These are phyloP conservation scores for Callyntrura guangdongensis DNA, from an alignment of 2,888 invertebrate genomes.

Conservation along the genomic window DNA sequence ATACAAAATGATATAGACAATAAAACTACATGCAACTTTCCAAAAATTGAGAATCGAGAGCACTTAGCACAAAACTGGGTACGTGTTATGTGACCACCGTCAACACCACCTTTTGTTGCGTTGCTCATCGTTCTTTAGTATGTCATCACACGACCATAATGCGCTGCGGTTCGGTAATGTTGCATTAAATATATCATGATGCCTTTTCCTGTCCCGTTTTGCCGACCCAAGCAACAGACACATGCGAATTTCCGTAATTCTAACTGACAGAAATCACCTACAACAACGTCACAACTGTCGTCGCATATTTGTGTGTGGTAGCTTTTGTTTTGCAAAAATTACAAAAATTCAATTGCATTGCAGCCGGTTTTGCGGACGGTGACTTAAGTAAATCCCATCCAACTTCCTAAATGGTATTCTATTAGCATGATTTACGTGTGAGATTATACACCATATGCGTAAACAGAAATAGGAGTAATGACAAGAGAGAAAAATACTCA, in stretches of 20 bases:
- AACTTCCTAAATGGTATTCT: background rate
- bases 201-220: background rate
- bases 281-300: slow-evolving; percentile 31
- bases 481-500: background rate
- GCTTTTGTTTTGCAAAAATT: background rate
- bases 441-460: slow-evolving; percentile 38
- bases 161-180: background rate
- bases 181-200: no score
- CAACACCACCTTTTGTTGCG: background rate
- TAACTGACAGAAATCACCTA: slow-evolving; percentile 35
- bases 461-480: slow-evolving; percentile 13
- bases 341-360: no score
- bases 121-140: slow-evolving; percentile 5
- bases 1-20: background rate
- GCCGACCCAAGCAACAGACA: background rate
- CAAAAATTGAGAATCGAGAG: slow-evolving; percentile 48
- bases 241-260: slow-evolving; percentile 9
- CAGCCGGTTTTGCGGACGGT: background rate
- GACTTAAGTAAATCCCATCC: background rate
- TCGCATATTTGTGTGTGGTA: background rate
- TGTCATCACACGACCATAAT: background rate
- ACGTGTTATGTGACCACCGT: background rate
- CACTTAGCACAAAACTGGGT: background rate
- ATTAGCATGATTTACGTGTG: background rate
- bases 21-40: background rate